Base-by-base conservation (phyloP, 2,888 invertebrate species). In the Hypolimnas misippus region DNA sequence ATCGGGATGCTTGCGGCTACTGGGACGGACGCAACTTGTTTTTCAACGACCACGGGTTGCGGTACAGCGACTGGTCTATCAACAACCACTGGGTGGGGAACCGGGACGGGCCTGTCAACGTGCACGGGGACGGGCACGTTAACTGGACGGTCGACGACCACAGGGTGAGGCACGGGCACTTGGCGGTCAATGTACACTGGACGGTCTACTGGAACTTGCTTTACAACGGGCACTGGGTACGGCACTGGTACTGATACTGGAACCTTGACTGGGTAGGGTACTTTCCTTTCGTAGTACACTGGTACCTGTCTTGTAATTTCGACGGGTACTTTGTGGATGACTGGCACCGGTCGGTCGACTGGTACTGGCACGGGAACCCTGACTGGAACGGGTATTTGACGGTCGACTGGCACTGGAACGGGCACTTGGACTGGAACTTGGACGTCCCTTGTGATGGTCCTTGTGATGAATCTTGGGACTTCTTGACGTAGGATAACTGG, bases 111-210 rank as follows among this genome's bases (percentile, higher is more conserved):
- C 71, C 93, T 91, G 65, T 93, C 93, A 0, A 95, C 92, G 58
- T 92, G 81, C 10, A 94, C 93, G 0, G 94, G 94, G 0, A 93
- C 91, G 12, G 94, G 93, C 1, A 94, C 93, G n/a, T 92, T 92
- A 14, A 93, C 93, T 0, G 92, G 93, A 31, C 93, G 90, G 62
- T 93, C 88, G 0, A 94, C 89, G 49, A 93, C 90, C 6, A 94
- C 94, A 17, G 94, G 93, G 40, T 90, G 89, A 0, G 89, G 89
- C 0, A 92, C 88, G 0, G 86, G 77, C 10, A 93, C 87, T 57
- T 93, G 93, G 68, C 93, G 92, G 65, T 94, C 93, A 0, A 95
- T 87, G 69, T 93, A 83, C 44, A 95, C 93, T 0, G 94, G 94
- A 50, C 93, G 87, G 69, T 93, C 89, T 0, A 94, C 91, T 2